Percentiles rank a stretch among this genome's conserved stretches.
Evolutionary conservation across 2,113 vertebrate species (phyloP).

Genomic region (Plecturocebus donacophilus): DNA sequence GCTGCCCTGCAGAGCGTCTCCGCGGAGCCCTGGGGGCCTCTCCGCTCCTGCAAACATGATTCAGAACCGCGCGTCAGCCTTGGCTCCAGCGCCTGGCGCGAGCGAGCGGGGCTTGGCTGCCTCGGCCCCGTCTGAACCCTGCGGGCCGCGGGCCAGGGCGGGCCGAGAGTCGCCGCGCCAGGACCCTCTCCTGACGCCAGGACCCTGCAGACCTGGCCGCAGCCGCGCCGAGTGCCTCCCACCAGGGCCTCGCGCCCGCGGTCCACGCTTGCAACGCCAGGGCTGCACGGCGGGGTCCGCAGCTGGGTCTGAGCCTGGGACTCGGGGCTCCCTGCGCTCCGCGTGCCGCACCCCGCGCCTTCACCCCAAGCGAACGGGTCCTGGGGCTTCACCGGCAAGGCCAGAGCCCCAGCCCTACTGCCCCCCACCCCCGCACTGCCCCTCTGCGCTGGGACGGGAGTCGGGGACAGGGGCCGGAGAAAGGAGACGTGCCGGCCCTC

Average conservation of each 20-base stretch:
- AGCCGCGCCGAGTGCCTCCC: background rate
- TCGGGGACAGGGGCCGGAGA: no score
- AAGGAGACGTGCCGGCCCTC: background rate
- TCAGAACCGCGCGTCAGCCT: conserved; percentile 52
- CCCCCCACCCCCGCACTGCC: no score
- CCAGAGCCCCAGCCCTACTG: background rate
- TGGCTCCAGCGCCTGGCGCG: conserved; percentile 43
- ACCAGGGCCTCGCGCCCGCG: no score
- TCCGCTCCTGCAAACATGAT: background rate
- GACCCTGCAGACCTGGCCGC: background rate
- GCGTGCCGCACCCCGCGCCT: no score
- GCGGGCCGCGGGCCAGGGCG: background rate
- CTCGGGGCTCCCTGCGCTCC: background rate
- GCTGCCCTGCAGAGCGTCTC: background rate
- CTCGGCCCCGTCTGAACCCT: conserved; percentile 51
- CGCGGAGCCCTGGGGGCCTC: background rate
- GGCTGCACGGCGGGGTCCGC: background rate
- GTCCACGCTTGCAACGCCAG: background rate
- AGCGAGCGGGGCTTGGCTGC: background rate
- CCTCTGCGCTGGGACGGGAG: background rate
- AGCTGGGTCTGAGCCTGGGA: background rate
- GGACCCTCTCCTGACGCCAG: background rate
- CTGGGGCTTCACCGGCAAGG: background rate
- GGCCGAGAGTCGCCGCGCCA: background rate
- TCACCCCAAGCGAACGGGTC: no score